These are phyloP conservation scores for Omphaloscelis lunosa DNA, from an alignment of 2,888 invertebrate genomes.

Conservation along the genomic window DNA sequence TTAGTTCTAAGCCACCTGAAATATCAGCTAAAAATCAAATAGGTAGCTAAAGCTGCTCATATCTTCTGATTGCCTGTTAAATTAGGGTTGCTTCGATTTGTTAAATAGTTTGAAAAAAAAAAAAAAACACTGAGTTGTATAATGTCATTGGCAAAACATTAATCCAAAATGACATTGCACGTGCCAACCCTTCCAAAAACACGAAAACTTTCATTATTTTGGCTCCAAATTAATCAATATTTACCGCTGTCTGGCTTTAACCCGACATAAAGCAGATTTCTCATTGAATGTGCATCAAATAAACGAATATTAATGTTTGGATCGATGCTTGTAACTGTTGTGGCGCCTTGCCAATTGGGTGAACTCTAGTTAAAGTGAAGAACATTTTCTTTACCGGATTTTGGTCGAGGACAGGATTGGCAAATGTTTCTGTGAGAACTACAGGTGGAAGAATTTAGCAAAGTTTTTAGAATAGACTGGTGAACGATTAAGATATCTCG, in stretches of 20 bases:
- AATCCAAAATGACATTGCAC: background rate
- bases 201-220: constrained; percentile 27
- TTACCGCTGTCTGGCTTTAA: constrained; percentile 43
- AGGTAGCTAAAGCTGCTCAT: background rate
- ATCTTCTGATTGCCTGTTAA: background rate
- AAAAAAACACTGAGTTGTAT: background rate
- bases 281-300: constrained; percentile 70
- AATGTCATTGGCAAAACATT: background rate
- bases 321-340: constrained; percentile 73
- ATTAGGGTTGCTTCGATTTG: background rate
- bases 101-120: background rate
- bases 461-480: background rate
- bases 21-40: background rate
- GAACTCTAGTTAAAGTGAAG: constrained; percentile 57
- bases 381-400: constrained; percentile 52
- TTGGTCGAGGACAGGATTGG: constrained; percentile 37
- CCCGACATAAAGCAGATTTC: constrained; percentile 64
- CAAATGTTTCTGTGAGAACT: constrained; percentile 11
- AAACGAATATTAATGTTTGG: constrained; percentile 81
- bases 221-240: constrained; percentile 43
- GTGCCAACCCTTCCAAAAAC: constrained; percentile 10
- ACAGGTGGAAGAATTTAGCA: constrained; percentile 6
- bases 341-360: constrained; percentile 81
- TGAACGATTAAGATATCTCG: background rate
- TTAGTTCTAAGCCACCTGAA: background rate